These are phyloP conservation scores for Herminia tarsipennalis DNA, from an alignment of 2,888 invertebrate species.

Conservation along the genomic window DNA sequence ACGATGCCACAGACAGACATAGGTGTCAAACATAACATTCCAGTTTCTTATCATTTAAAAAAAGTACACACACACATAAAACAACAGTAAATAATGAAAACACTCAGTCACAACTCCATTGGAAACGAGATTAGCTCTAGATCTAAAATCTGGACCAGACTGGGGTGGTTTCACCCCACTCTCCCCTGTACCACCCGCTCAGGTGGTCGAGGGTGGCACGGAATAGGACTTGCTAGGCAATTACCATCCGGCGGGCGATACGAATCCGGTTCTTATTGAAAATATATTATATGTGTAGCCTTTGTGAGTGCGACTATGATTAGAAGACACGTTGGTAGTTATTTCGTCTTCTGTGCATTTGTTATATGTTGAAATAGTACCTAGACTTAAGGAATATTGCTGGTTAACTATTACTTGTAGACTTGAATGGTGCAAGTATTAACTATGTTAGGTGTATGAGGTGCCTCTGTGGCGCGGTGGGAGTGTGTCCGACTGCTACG, in stretches of 20 bases:
- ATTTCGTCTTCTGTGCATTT: not conserved
- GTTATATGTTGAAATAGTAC: not conserved
- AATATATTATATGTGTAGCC: constrained; percentile 39
- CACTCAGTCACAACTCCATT: constrained; percentile 43
- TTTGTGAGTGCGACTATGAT: constrained; percentile 23
- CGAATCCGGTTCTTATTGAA: constrained; percentile 51
- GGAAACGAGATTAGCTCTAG: constrained; percentile 65
- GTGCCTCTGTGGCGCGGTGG: too few species aligned
- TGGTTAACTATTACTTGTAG: too few species aligned
- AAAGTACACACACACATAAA: too few species aligned
- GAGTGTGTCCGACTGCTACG: too few species aligned
- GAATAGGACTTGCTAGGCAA: constrained; percentile 77
- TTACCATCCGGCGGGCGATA: constrained; percentile 66
- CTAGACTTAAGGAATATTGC: not conserved
- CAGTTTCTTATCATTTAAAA: too few species aligned
- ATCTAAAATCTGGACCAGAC: constrained; percentile 64
- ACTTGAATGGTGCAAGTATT: too few species aligned
- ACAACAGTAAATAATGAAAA: constrained; percentile 31
- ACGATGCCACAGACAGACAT: too few species aligned
- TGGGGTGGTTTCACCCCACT: constrained; percentile 22
- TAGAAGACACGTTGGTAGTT: constrained; percentile 7
- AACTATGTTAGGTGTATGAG: too few species aligned
- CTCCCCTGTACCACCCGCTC: constrained; percentile 28
- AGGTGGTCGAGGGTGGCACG: constrained; percentile 42
- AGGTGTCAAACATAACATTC: too few species aligned